These are phyloP conservation scores for Orestias chungarensis DNA, from an alignment of 2,797 vertebrate species.

Conservation along the genomic window DNA sequence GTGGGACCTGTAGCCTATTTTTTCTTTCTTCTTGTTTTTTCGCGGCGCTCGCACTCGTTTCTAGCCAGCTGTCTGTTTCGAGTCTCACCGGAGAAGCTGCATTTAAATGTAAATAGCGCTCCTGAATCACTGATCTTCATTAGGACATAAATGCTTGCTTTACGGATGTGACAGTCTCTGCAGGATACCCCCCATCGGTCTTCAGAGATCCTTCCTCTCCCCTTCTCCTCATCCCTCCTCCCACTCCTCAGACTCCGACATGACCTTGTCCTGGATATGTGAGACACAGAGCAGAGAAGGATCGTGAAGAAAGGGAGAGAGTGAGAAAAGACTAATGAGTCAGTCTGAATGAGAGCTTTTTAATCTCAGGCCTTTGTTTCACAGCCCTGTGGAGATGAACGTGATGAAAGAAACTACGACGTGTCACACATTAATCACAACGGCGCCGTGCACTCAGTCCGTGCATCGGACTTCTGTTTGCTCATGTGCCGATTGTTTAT, in stretches of 20 bases:
- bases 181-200: slow-evolving; percentile 34
- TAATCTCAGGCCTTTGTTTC: slow-evolving; percentile 72
- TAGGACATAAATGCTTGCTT: slow-evolving; percentile 30
- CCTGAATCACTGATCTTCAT: slow-evolving; percentile 31
- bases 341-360: slow-evolving; percentile 61
- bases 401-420: slow-evolving; percentile 46
- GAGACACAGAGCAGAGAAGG: slow-evolving; percentile 48
- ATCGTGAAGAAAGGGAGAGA: slow-evolving; percentile 43
- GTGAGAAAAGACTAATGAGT: slow-evolving; percentile 67
- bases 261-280: slow-evolving; percentile 68
- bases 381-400: slow-evolving; percentile 52
- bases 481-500: slow-evolving; percentile 3
- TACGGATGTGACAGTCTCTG: slow-evolving; percentile 35
- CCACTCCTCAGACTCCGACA: slow-evolving; percentile 55
- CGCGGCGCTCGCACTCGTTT: neutral
- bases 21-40: slow-evolving; percentile 7
- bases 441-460: neutral
- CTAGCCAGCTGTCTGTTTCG: neutral
- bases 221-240: slow-evolving; percentile 33
- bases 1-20: slow-evolving; percentile 19
- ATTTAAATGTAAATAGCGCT: slow-evolving; percentile 46
- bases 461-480: slow-evolving; percentile 12
- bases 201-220: slow-evolving; percentile 27
- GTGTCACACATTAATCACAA: slow-evolving; percentile 61
- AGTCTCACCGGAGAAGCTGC: slow-evolving; percentile 11